A percentile compares a stretch with the other conserved stretches of the same genome.
These are phyloP conservation scores for Tetramorium alpestre DNA, from an alignment of 1,140 invertebrate genomes.

Conservation along the genomic window DNA sequence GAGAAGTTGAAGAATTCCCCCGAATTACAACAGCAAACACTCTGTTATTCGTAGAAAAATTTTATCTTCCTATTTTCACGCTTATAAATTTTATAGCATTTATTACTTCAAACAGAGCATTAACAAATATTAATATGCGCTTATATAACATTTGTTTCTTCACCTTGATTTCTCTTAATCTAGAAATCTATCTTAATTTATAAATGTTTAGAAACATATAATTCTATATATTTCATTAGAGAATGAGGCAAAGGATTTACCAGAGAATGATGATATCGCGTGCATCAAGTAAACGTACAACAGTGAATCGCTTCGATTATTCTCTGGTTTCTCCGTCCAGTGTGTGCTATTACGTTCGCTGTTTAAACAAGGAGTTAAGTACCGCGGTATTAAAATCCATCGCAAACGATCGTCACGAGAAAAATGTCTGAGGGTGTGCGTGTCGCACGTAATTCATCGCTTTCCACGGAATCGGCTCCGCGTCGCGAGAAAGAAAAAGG, in stretches of 20 bases:
- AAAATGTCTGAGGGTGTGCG: not conserved
- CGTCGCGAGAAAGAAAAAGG: not conserved
- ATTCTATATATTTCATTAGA: not conserved
- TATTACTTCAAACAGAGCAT: not conserved
- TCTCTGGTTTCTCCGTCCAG: not conserved
- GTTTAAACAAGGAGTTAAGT: constrained; percentile 13
- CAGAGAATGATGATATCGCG: not conserved
- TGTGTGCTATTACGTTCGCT: not conserved
- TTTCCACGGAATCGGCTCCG: not conserved
- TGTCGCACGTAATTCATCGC: not conserved
- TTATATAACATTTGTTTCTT: not conserved
- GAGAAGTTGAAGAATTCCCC: not conserved
- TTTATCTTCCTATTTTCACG: not conserved
- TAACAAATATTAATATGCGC: not conserved
- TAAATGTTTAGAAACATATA: not conserved
- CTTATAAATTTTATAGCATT: not conserved
- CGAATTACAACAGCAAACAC: not conserved
- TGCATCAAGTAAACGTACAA: not conserved
- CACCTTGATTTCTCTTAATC: not conserved
- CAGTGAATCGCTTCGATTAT: not conserved
- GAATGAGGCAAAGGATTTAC: not conserved
- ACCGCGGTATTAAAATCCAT: not conserved
- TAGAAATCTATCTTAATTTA: constrained; percentile 8
- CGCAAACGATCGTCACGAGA: not conserved
- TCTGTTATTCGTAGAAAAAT: not conserved